phyloP scores from a whole-genome alignment of 37 sponge, comb jelly and placozoan species.

The Theonella swinhoei region DNA sequence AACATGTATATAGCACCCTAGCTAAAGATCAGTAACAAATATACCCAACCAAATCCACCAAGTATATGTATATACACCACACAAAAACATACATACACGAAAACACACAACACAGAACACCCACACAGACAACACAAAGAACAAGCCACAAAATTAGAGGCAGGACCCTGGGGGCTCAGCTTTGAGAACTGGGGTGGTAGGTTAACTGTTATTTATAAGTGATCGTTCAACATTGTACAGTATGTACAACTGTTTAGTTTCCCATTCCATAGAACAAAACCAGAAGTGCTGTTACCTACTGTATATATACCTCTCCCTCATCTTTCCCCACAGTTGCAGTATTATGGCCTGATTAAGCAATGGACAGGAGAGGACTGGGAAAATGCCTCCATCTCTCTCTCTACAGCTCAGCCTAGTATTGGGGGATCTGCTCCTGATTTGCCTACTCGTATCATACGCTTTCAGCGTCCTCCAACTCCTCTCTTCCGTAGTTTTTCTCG shows the following conservation, averaged over 20 bases:
- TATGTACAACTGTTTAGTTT: neutral
- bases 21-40: too few relatives aligned
- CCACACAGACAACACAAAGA: too few relatives aligned
- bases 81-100: too few relatives aligned
- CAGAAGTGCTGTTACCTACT: neutral
- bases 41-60: too few relatives aligned
- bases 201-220: too few relatives aligned
- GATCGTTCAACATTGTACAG: too few relatives aligned
- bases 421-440: conserved; percentile 63
- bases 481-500: neutral
- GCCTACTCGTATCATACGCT: conserved; percentile 17
- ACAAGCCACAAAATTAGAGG: too few relatives aligned
- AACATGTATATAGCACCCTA: too few relatives aligned
- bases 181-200: too few relatives aligned
- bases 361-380: conserved; percentile 82
- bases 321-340: conserved; percentile 51
- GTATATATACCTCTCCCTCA: neutral
- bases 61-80: too few relatives aligned
- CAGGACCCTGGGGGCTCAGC: too few relatives aligned
- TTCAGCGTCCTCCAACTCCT: conserved; percentile 13
- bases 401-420: conserved; percentile 76
- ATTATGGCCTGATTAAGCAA: conserved; percentile 76
- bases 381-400: conserved; percentile 67
- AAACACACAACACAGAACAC: too few relatives aligned
- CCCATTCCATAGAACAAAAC: neutral